Evolutionary conservation across 92 coral and sea anemone species (phyloP).

Genomic region (Muricea muricata): DNA sequence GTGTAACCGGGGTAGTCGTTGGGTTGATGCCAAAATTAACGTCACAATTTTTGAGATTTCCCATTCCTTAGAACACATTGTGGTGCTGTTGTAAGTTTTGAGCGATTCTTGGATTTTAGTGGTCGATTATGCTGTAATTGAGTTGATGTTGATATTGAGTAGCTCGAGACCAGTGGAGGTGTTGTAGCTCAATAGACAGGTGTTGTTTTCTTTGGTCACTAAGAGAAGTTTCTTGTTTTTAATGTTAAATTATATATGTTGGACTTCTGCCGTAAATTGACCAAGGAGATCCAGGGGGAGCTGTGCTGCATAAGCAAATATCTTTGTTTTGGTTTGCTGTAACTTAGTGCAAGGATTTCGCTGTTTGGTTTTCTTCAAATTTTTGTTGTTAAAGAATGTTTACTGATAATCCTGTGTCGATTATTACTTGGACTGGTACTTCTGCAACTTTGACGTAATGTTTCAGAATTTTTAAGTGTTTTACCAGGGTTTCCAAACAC

Average conservation of each 20-base stretch:
- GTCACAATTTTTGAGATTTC: not conserved
- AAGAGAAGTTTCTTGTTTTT: no score
- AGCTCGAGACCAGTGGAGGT: not conserved
- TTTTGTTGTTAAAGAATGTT: not conserved
- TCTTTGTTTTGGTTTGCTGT: not conserved
- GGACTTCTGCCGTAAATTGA: not conserved
- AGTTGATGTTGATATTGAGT: not conserved
- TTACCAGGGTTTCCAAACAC: no score
- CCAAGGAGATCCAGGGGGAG: not conserved
- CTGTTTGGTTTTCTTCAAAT: not conserved
- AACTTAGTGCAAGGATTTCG: not conserved
- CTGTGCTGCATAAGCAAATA: not conserved
- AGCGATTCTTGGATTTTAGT: not conserved
- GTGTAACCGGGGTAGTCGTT: no score
- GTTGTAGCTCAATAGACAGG: not conserved
- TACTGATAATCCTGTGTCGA: slow-evolving; percentile 1
- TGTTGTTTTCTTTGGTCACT: not conserved
- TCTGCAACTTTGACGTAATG: not conserved
- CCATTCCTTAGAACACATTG: not conserved
- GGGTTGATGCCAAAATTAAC: not conserved
- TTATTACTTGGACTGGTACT: not conserved
- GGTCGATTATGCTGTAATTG: not conserved
- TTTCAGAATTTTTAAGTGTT: no score
- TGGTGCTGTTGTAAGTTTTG: not conserved
- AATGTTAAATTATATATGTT: not conserved